Conservation (phyloP, 2,113 vertebrate species). For the Eclectus roratus region DNA sequence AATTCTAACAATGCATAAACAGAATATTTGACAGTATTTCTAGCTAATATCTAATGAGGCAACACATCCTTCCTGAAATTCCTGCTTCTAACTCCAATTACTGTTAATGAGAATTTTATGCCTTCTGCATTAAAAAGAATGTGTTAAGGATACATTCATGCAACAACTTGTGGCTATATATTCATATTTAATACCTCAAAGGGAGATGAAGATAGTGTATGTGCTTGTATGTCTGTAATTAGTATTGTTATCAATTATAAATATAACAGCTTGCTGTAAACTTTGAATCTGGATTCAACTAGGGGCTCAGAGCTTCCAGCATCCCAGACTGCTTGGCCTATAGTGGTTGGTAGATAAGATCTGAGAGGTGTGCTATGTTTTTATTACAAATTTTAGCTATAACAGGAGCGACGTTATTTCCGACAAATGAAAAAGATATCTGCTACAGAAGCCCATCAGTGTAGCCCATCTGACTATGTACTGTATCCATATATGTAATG, state of each 20-base stretch:
- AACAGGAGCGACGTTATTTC: not conserved
- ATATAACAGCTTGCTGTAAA: not conserved
- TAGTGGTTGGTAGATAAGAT: not conserved
- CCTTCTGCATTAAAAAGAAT: constrained; percentile 3
- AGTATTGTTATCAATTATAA: constrained; percentile 25
- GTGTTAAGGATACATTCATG: not conserved
- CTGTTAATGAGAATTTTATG: constrained; percentile 42
- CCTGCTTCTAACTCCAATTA: constrained; percentile 21
- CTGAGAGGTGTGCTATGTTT: not conserved
- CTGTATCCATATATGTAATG: not conserved
- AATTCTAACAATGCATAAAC: constrained; percentile 15
- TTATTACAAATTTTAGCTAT: not conserved
- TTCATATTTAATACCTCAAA: not conserved
- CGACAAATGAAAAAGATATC: constrained; percentile 19
- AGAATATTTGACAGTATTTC: constrained; percentile 32
- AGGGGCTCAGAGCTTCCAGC: not conserved
- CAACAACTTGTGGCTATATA: not conserved
- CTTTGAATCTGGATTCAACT: not conserved
- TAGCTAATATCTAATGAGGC: constrained; percentile 42
- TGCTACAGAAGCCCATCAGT: not conserved
- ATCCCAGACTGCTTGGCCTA: not conserved
- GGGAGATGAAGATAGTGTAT: not conserved
- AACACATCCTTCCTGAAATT: constrained; percentile 22
- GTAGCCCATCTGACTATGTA: not conserved
- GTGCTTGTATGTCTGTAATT: not conserved